These are phyloP conservation scores for Shinisaurus crocodilurus DNA, from an alignment of 2,113 vertebrate species.

Conservation along the genomic window DNA sequence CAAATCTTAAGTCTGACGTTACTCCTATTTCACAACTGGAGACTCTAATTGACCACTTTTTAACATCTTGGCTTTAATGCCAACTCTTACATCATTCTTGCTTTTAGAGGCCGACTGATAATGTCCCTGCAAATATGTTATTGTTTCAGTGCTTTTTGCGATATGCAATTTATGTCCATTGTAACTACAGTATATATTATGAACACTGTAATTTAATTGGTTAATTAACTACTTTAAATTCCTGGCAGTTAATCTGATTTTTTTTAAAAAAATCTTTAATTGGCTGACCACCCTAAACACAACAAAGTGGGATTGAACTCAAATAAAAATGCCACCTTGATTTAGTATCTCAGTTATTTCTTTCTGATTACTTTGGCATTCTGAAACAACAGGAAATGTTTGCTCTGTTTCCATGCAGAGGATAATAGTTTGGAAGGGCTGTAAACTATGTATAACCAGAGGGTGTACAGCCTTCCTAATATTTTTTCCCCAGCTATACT, in stretches of 20 bases:
- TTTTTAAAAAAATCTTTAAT: not conserved
- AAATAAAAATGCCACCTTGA: not conserved
- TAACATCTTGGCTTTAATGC: not conserved
- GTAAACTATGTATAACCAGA: not conserved
- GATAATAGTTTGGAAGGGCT: not conserved
- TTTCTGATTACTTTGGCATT: not conserved
- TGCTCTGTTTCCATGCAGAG: not conserved
- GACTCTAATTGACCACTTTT: not conserved
- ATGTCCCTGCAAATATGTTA: not conserved
- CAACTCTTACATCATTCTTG: not conserved
- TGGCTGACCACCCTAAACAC: not conserved
- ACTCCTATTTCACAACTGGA: not conserved
- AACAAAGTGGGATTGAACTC: not conserved
- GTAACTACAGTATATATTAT: not conserved
- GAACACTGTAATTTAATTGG: not conserved
- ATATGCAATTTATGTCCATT: not conserved
- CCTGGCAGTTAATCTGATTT: not conserved
- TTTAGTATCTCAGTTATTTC: not conserved
- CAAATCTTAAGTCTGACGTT: not conserved
- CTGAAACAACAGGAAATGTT: slow-evolving; percentile 12
- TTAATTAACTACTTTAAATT: not conserved
- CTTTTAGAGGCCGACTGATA: not conserved
- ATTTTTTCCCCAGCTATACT: not conserved
- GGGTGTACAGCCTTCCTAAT: not conserved
- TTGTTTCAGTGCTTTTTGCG: not conserved